Evolutionary conservation across 2,113 vertebrate genomes (phyloP).

Genomic region (Callospermophilus lateralis): DNA sequence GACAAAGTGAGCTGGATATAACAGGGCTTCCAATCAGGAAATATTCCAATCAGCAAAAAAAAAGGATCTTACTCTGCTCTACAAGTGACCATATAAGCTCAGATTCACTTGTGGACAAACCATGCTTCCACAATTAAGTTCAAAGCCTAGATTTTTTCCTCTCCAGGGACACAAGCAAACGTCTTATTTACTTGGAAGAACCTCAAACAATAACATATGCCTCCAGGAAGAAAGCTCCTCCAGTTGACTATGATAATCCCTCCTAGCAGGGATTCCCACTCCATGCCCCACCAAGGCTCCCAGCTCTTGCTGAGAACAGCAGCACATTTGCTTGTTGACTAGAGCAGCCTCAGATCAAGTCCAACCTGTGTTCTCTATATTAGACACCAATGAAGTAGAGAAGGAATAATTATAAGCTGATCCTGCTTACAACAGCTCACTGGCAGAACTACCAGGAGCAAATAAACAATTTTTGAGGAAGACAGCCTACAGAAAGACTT

Average conservation of each 20-base stretch:
- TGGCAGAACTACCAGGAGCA: constrained; percentile 49
- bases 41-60: background rate
- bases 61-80: background rate
- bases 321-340: background rate
- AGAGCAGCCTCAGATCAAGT: background rate
- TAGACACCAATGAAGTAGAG: constrained; percentile 32
- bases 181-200: constrained; percentile 48
- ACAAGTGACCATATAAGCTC: background rate
- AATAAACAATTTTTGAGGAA: constrained; percentile 39
- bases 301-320: background rate
- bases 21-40: constrained; percentile 6
- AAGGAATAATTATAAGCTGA: constrained; percentile 6
- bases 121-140: constrained; percentile 14
- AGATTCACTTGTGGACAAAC: background rate
- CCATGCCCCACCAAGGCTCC: background rate
- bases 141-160: constrained; percentile 23
- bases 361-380: constrained; percentile 24
- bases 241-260: background rate
- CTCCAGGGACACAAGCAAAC: constrained; percentile 37
- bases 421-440: background rate
- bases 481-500: background rate
- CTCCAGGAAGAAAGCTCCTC: background rate
- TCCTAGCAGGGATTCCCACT: constrained; percentile 13
- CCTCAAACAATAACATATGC: constrained; percentile 35
- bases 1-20: background rate